A percentile compares a stretch with the other conserved stretches of the same genome.
These are phyloP conservation scores for Phaetusa simplex DNA, from an alignment of 2,113 vertebrate species.

Conservation along the genomic window DNA sequence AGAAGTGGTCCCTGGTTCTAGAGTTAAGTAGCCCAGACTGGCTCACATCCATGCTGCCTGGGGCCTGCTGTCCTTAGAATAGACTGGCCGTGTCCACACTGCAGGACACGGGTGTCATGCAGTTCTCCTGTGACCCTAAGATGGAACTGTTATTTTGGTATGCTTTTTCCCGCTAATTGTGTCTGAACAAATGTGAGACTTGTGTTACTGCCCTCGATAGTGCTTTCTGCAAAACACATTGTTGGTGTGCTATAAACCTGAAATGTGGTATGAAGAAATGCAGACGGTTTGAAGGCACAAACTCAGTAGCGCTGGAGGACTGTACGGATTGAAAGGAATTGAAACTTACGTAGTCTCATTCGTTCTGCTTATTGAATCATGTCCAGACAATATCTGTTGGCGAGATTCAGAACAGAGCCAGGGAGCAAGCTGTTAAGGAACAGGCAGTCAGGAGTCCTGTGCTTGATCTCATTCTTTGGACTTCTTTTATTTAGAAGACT, in stretches of 20 bases:
- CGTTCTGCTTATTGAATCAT: background rate
- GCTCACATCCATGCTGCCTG: background rate
- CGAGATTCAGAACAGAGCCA: background rate
- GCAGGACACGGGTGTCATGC: background rate
- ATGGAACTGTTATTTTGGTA: background rate
- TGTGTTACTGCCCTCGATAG: background rate
- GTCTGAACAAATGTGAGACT: background rate
- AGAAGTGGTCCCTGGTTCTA: background rate
- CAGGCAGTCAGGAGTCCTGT: background rate
- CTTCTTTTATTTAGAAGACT: background rate
- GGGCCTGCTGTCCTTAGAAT: background rate
- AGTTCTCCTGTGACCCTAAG: background rate
- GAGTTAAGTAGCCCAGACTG: background rate
- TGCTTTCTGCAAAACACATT: background rate
- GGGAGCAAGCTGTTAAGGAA: background rate
- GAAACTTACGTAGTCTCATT: background rate
- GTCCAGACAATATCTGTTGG: background rate
- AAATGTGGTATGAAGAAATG: background rate
- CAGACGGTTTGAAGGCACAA: background rate
- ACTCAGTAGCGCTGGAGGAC: rapidly evolving
- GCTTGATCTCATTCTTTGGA: background rate
- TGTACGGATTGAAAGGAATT: background rate
- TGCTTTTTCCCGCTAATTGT: background rate
- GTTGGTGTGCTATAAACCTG: background rate
- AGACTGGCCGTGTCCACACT: background rate